Evolutionary conservation across 35 echinoderm and acorn worm species (phyloP).

Genomic region (Strongylocentrotus purpuratus): DNA sequence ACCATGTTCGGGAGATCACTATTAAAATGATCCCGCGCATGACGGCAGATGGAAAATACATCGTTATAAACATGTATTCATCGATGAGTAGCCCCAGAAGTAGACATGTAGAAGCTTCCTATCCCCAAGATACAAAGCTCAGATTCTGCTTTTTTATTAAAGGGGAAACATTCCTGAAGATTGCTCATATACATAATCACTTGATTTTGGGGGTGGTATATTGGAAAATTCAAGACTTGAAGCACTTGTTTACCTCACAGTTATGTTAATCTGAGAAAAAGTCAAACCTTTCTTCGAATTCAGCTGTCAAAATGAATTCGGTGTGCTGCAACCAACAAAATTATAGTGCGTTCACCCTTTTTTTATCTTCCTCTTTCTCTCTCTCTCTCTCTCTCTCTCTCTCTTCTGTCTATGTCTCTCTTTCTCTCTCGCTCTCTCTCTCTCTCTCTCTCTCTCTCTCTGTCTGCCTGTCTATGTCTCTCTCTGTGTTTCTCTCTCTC

Average conservation of each 20-base stretch:
- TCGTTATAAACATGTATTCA: constrained; percentile 6
- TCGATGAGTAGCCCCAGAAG: neutral
- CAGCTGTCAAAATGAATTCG: neutral
- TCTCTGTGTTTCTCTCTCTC: no score
- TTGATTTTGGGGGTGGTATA: neutral
- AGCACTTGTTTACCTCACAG: neutral
- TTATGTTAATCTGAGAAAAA: neutral
- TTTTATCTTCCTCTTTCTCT: no score
- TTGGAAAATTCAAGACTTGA: neutral
- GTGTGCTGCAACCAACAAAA: neutral
- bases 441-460: no score
- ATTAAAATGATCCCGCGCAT: neutral
- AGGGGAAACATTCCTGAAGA: neutral
- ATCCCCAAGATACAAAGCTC: neutral
- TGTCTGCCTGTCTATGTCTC: no score
- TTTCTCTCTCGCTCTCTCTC: no score
- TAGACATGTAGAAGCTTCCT: neutral
- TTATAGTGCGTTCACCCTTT: neutral
- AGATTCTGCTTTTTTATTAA: neutral
- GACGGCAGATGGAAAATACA: neutral
- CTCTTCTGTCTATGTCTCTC: no score
- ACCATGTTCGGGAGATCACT: neutral
- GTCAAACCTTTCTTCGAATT: neutral
- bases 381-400: no score
- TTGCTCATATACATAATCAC: neutral